phyloP scores from a whole-genome alignment of 1,140 invertebrate genomes.

The Pseudoatta argentina region DNA sequence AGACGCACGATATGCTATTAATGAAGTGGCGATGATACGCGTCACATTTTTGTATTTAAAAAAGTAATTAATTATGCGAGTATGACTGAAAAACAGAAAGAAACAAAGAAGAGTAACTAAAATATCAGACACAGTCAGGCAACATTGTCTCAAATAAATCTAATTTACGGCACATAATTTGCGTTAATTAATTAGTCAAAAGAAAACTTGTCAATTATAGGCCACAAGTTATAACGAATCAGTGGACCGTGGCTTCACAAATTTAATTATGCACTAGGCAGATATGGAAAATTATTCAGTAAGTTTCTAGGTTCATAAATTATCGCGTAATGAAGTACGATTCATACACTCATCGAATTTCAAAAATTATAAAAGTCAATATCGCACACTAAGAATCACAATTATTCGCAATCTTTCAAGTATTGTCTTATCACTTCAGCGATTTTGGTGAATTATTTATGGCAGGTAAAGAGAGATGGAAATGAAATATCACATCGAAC shows the following conservation, averaged over 20 bases:
- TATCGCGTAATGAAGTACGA: neutral
- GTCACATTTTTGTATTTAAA: no score
- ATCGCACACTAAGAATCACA: neutral
- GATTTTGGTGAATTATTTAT: conserved; percentile 20
- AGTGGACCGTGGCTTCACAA: neutral
- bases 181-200: conserved; percentile 6
- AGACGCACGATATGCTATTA: neutral
- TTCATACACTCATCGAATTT: neutral
- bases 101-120: neutral
- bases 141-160: neutral
- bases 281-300: neutral
- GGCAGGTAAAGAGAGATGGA: neutral
- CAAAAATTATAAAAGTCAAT: neutral
- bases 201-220: neutral
- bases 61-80: neutral
- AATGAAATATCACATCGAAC: neutral
- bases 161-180: neutral
- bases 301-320: conserved; percentile 15
- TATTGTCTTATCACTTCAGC: neutral
- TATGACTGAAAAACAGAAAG: neutral
- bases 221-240: neutral
- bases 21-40: neutral
- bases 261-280: neutral
- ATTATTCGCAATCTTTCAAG: conserved; percentile 27
- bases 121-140: neutral